phyloP scores from a whole-genome alignment of 2,113 vertebrate genomes.

The Carassius gibelio region DNA sequence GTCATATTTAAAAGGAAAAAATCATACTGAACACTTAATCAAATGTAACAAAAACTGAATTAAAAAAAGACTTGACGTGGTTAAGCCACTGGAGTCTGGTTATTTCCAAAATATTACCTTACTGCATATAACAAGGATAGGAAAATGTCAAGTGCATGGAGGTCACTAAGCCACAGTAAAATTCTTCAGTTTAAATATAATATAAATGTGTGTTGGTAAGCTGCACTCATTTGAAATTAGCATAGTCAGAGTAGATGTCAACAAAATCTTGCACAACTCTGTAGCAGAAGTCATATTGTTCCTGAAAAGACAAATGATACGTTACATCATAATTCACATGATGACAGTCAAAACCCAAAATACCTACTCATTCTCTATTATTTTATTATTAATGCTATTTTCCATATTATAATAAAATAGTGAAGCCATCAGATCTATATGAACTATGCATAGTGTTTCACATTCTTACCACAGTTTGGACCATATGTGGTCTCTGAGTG shows the following conservation, averaged over 20 bases:
- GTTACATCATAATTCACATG: neutral
- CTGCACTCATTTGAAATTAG: conserved; percentile 94
- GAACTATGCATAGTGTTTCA: neutral
- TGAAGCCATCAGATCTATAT: neutral
- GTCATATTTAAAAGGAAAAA: conserved; percentile 21
- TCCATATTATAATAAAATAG: neutral
- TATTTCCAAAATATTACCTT: conserved; percentile 43
- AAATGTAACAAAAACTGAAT: neutral
- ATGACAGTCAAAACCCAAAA: neutral
- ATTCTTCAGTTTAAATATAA: conserved; percentile 31
- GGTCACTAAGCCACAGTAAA: conserved; percentile 42
- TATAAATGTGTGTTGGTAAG: conserved; percentile 17
- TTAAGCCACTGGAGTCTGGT: conserved; percentile 28
- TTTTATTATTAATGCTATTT: neutral
- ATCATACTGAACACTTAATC: neutral
- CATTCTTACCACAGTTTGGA: conserved; percentile 92
- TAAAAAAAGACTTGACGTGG: neutral
- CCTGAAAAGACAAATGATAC: conserved; percentile 76
- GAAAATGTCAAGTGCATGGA: conserved; percentile 49
- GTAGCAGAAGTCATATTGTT: conserved; percentile 99
- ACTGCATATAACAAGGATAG: conserved; percentile 36
- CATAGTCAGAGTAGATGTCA: conserved; percentile 99
- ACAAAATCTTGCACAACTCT: conserved; percentile 99
- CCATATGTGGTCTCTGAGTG: conserved; percentile 98
- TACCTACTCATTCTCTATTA: neutral